Base-by-base conservation (phyloP, 2,797 vertebrate species). In the Molothrus ater region DNA sequence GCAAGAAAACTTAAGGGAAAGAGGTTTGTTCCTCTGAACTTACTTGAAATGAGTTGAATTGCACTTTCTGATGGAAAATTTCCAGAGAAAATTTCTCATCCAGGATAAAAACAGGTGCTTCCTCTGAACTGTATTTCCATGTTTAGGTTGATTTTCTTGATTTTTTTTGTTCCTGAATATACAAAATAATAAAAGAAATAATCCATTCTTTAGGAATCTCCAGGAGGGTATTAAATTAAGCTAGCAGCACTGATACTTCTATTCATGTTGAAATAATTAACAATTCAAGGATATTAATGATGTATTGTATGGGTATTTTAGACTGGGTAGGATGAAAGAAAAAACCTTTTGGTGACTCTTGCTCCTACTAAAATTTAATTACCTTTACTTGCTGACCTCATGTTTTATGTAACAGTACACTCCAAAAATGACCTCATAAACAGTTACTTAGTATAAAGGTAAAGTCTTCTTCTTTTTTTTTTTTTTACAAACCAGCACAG, bases 331-430 rank as follows among this genome's bases (percentile, higher is more conserved):
- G 96, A 97, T 97, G 93, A 98, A 98, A 97, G 97, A 89, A 97
- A 97, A 97, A 97, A 96, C 96, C 94, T 98, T 97, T 96, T 94
- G 96, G 96, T 98, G 97, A 97, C 97, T 98, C 97, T 97, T 98
- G 97, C 97, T 98, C 96, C 96, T 96, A 96, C 96, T 98, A 97
- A 98, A 98, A 98, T 98, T 97, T 98, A 98, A 98, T 98, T 97
- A 98, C 96, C 93, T 96, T 96, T 97, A 93, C 94, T 96, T 98
- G 96, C 93, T 98, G 97, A 98, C 97, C 97, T 98, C 95, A 96
- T 98, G 96, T 97, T 98, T 98, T 98, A 97, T 98, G 96, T 97
- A 98, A 97, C 70, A 96, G 92, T 97, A 97, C 96, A 97, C 97
- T 97, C 95, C 80, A 96, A 96, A 98, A 97, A 97, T 97, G 94